Conservation (phyloP, 2,797 vertebrate species). For the Epinephelus coioides region DNA sequence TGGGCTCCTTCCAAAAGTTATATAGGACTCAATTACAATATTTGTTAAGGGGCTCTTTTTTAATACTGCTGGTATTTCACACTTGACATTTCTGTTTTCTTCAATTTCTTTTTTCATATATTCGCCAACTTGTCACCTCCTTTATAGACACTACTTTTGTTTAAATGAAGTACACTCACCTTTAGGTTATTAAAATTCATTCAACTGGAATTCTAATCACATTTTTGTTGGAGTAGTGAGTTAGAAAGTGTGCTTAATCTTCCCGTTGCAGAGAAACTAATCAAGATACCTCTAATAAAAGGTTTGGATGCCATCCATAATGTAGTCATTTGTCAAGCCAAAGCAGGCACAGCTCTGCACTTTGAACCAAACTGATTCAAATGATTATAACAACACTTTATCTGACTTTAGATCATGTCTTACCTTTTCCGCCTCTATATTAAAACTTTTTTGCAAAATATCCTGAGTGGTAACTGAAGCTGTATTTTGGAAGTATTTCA, state of each 20-base stretch:
- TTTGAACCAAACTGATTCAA: conserved; percentile 26
- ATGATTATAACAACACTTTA: conserved; percentile 18
- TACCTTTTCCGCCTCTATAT: not conserved
- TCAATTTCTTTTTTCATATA: not conserved
- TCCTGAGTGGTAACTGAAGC: not conserved
- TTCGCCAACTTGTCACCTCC: conserved; percentile 2
- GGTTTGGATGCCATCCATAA: conserved; percentile 51
- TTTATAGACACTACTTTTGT: conserved; percentile 10
- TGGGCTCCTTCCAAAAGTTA: conserved; percentile 7
- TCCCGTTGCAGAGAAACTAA: conserved; percentile 53
- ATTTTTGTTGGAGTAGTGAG: conserved; percentile 27
- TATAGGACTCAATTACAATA: conserved; percentile 26
- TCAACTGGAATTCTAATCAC: conserved; percentile 44
- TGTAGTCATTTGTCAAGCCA: conserved; percentile 44
- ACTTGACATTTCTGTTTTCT: not conserved
- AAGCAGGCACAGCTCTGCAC: conserved; percentile 28
- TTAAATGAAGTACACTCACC: conserved; percentile 25
- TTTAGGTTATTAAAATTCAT: conserved; percentile 46
- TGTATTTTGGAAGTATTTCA: conserved; percentile 13
- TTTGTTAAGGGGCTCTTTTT: conserved; percentile 12
- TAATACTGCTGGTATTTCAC: conserved; percentile 10
- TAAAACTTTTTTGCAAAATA: not conserved
- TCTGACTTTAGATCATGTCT: conserved; percentile 5
- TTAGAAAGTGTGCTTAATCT: conserved; percentile 44
- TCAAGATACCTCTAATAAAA: conserved; percentile 44